These are phyloP conservation scores for Fissipunctia ypsillon DNA, from an alignment of 2,888 invertebrate species.

Conservation along the genomic window DNA sequence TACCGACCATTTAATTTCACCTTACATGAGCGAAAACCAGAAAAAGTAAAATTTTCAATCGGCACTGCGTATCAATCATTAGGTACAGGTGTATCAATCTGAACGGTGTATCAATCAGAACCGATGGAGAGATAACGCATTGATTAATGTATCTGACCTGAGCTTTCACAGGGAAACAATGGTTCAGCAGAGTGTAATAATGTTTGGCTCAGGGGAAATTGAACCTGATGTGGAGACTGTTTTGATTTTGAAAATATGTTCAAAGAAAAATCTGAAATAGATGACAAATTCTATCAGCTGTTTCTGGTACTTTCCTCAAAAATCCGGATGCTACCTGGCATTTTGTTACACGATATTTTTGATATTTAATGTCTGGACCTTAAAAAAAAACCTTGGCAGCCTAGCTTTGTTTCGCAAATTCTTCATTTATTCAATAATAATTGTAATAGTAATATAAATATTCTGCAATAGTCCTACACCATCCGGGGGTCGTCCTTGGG, in stretches of 20 bases:
- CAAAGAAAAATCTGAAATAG: neutral
- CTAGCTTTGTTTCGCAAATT: too few relatives aligned
- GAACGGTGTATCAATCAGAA: conserved; percentile 30
- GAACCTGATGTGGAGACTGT: neutral
- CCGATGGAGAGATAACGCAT: conserved; percentile 30
- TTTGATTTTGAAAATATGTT: neutral
- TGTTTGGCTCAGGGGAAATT: conserved; percentile 18
- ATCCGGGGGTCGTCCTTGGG: too few relatives aligned
- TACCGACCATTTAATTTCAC: conserved; percentile 11
- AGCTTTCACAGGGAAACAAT: conserved; percentile 25
- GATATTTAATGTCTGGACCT: too few relatives aligned
- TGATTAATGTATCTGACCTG: conserved; percentile 39
- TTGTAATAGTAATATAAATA: too few relatives aligned
- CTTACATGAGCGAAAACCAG: conserved; percentile 2
- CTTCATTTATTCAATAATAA: too few relatives aligned
- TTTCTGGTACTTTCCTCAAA: too few relatives aligned
- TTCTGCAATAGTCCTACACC: too few relatives aligned
- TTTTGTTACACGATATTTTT: too few relatives aligned
- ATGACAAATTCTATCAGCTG: too few relatives aligned
- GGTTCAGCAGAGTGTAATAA: neutral
- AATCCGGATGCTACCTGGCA: too few relatives aligned
- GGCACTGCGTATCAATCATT: conserved; percentile 31
- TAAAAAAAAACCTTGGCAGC: too few relatives aligned
- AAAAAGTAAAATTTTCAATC: conserved; percentile 27
- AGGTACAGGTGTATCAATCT: conserved; percentile 40